Conservation (phyloP, 2,888 invertebrate species). For the Toxonevra muliebris region DNA sequence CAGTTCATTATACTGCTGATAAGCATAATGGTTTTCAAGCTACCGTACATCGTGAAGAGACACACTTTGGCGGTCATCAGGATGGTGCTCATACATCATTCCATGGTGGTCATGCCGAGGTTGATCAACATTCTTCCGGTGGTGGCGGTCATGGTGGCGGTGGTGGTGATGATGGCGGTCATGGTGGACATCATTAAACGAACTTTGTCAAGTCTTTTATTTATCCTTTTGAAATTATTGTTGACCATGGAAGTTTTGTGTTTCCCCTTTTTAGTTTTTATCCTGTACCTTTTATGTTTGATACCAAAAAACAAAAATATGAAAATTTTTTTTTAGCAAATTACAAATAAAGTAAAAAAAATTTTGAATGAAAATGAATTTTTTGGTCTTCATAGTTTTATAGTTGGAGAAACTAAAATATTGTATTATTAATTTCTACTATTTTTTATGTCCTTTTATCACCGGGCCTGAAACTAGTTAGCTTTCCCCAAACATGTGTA, state of each 20-base stretch:
- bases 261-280: no score
- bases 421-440: no score
- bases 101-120: constrained; percentile 8
- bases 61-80: constrained; percentile 43
- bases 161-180: constrained; percentile 30
- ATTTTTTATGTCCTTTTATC: no score
- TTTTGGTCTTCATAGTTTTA: no score
- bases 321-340: no score
- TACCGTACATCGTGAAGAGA: constrained; percentile 49
- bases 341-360: no score
- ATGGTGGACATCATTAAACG: not conserved
- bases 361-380: no score
- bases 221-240: not conserved
- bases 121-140: constrained; percentile 20
- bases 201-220: constrained; percentile 1
- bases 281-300: no score
- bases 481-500: no score
- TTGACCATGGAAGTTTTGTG: not conserved
- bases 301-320: no score
- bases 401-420: no score
- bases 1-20: constrained; percentile 54
- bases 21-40: constrained; percentile 55
- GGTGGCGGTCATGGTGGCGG: constrained; percentile 36
- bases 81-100: constrained; percentile 25
- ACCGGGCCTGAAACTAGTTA: no score